Base-by-base conservation (phyloP, 2,113 vertebrate species). In the Pyrgilauda ruficollis region DNA sequence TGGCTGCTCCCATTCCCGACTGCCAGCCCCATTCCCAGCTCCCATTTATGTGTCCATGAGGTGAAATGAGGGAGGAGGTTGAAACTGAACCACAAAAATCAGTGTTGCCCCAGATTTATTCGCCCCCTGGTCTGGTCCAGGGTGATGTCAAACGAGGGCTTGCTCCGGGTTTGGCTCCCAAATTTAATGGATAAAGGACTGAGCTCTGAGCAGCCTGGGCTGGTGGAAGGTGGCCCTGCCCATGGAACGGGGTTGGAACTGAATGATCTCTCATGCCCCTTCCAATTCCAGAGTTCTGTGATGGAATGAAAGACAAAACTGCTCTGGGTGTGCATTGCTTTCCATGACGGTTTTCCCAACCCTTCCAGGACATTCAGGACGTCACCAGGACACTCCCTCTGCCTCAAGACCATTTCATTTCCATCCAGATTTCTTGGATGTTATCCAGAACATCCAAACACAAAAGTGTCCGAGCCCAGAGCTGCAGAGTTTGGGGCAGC, bases 271-370 rank as follows among this genome's bases (percentile, higher is more conserved):
- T 1, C 9, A 28, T 0, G 7, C 13, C 26, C 55, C 43, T 43
- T 22, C 26, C 19, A 23, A 1, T 31, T 59, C 20, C 0, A 0
- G 43, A 26, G 31, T 11, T 75, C n/a, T 18, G 1, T 30, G n/a
- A 11, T 37, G n/a, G 43, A 47, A 37, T 75, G 5, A 47, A 47
- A 12, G 28, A 20, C 27, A 75, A 47, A 35, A 11, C 11, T 24
- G 6, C 41, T 47, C 58, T 17, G 44, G 53, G 8, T 11, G 7
- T 7, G 17, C 0, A 0, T 2, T 22, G 13, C 35, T 44, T 67
- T 20, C 79, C n/a, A 20, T 3, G 13, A 27, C 1, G 10, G 4
- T 46, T 53, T 20, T 75, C 47, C 62, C 47, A n/a, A 18, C 22
- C 26, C 11, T 66, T 9, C 46, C 37, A 55, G 44, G 13, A 62